phyloP scores from a whole-genome alignment of 2,888 invertebrate species.

The Margaritifera margaritifera region DNA sequence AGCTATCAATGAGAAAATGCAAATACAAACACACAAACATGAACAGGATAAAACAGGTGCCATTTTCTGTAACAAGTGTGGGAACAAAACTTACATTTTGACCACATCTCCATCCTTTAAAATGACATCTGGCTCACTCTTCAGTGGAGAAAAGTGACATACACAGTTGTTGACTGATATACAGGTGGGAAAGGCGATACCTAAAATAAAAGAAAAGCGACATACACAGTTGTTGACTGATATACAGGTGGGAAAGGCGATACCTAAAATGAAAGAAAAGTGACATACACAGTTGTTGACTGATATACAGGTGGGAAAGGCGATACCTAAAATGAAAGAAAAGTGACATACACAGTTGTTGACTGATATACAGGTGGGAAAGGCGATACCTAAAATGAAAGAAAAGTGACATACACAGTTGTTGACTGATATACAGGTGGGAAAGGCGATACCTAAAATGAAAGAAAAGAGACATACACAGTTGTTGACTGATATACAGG shows the following conservation, averaged over 20 bases:
- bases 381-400: no score
- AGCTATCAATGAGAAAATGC: no score
- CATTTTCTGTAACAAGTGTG: neutral
- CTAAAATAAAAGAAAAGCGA: conserved; percentile 81
- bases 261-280: no score
- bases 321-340: no score
- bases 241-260: conserved; percentile 98
- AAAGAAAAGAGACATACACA: conserved; percentile 99
- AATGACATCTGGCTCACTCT: conserved; percentile 82
- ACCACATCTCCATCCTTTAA: conserved; percentile 94
- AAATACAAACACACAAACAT: no score
- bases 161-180: conserved; percentile 99
- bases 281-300: conserved; percentile 99
- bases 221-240: conserved; percentile 99
- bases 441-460: conserved; percentile 99
- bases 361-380: conserved; percentile 98
- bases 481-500: conserved; percentile 98
- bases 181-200: conserved; percentile 98
- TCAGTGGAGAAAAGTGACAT: conserved; percentile 98
- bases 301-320: conserved; percentile 98
- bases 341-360: conserved; percentile 99
- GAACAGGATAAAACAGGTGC: no score
- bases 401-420: conserved; percentile 99
- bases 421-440: conserved; percentile 98
- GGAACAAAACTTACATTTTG: conserved; percentile 86